Conservation (phyloP, 2,113 vertebrate species). For the Merops nubicus region DNA sequence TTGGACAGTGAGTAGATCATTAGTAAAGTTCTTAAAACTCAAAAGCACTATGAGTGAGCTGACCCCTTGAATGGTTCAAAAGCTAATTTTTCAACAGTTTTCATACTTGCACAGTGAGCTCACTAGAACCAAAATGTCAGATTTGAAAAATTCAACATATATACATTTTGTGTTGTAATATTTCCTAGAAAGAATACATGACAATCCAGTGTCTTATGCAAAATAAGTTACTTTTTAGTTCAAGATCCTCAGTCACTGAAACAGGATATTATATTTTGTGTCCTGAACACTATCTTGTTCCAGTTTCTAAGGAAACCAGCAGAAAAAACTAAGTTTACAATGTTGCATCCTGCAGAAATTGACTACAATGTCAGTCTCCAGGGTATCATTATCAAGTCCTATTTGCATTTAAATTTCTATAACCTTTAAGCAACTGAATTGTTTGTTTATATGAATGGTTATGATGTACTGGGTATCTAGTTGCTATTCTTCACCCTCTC, state of each 20-base stretch:
- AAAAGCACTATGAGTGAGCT: neutral
- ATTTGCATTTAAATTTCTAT: conserved; percentile 78
- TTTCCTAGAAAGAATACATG: conserved; percentile 43
- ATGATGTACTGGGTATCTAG: conserved; percentile 12
- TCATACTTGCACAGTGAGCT: conserved; percentile 4
- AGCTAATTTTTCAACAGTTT: conserved; percentile 22
- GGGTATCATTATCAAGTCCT: conserved; percentile 69
- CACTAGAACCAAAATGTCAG: conserved; percentile 53
- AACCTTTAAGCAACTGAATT: conserved; percentile 74
- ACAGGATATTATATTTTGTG: conserved; percentile 78
- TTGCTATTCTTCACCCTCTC: neutral
- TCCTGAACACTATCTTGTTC: conserved; percentile 74
- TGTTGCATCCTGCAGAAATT: conserved; percentile 70
- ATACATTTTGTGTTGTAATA: neutral
- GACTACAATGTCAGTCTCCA: conserved; percentile 65
- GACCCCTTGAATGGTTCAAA: neutral
- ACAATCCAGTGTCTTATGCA: conserved; percentile 55
- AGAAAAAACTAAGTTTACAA: conserved; percentile 74
- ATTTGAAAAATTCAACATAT: conserved; percentile 12
- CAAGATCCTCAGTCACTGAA: conserved; percentile 70
- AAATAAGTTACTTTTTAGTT: conserved; percentile 78
- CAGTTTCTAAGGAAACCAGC: conserved; percentile 82
- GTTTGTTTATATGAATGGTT: conserved; percentile 64
- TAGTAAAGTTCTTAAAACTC: neutral
- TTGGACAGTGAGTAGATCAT: neutral